phyloP scores from a whole-genome alignment of 2,888 invertebrate genomes.

The Pheosia tremula region DNA sequence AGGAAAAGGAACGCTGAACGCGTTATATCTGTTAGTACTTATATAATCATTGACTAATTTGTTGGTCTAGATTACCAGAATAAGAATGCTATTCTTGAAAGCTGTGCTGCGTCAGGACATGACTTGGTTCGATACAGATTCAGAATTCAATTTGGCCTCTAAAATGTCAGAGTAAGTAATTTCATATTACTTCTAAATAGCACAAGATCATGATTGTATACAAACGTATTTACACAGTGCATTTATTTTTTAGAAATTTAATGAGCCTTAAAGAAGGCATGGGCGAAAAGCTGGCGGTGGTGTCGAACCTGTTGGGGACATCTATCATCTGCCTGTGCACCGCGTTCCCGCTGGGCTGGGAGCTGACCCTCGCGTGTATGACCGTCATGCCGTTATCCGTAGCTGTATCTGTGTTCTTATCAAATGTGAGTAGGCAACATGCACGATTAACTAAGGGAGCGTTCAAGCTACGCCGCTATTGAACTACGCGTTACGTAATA shows the following conservation, averaged over 20 bases:
- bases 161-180: slow-evolving; percentile 89
- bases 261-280: slow-evolving; percentile 93
- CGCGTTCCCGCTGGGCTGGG: slow-evolving; percentile 93
- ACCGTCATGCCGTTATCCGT: slow-evolving; percentile 91
- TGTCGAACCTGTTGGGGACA: slow-evolving; percentile 88
- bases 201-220: too few species aligned
- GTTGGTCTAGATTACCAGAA: slow-evolving; percentile 81
- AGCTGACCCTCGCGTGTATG: slow-evolving; percentile 91
- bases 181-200: background rate
- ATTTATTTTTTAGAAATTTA: slow-evolving; percentile 83
- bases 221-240: too few species aligned
- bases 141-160: slow-evolving; percentile 88
- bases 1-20: too few species aligned
- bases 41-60: background rate
- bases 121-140: slow-evolving; percentile 89
- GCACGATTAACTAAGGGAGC: too few species aligned
- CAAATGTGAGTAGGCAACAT: slow-evolving; percentile 83
- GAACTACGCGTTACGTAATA: too few species aligned
- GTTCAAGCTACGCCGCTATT: too few species aligned
- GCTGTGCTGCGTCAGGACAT: slow-evolving; percentile 89
- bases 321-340: slow-evolving; percentile 88
- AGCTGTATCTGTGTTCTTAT: slow-evolving; percentile 88
- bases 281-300: slow-evolving; percentile 92
- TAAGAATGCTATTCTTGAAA: slow-evolving; percentile 85
- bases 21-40: too few species aligned